Percentiles rank a stretch among this genome's conserved stretches.
phyloP scores from a whole-genome alignment of 2,888 invertebrate genomes.

The Hypselothyrea guttata region DNA sequence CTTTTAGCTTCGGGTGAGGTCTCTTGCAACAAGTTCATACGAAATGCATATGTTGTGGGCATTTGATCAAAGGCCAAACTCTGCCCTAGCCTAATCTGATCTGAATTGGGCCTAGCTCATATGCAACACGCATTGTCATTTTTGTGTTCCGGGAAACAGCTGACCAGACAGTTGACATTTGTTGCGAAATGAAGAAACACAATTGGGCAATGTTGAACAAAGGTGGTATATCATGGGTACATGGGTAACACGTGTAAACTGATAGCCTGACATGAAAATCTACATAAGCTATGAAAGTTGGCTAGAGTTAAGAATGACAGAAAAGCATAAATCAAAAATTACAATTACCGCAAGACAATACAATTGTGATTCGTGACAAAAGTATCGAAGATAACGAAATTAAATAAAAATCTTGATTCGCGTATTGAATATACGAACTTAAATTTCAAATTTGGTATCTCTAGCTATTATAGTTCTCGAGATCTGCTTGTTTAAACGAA shows the following conservation, averaged over 20 bases:
- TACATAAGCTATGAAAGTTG: too few relatives aligned
- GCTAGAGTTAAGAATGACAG: background rate
- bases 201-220: constrained; percentile 22
- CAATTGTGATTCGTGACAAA: too few relatives aligned
- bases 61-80: constrained; percentile 5
- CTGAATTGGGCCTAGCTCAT: constrained; percentile 13
- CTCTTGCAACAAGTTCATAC: constrained; percentile 49
- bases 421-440: too few relatives aligned
- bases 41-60: constrained; percentile 53
- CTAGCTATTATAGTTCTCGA: too few relatives aligned
- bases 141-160: constrained; percentile 29
- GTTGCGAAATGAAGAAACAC: constrained; percentile 23
- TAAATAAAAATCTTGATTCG: too few relatives aligned
- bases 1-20: constrained; percentile 43
- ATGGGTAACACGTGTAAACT: background rate
- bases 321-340: too few relatives aligned
- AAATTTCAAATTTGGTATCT: too few relatives aligned
- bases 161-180: constrained; percentile 10
- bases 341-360: too few relatives aligned
- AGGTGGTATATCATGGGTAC: background rate
- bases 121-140: constrained; percentile 4
- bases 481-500: too few relatives aligned
- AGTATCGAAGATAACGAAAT: too few relatives aligned
- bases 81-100: constrained; percentile 40
- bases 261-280: background rate